phyloP scores from a whole-genome alignment of 1,140 invertebrate species.

The Lepidurus apus region DNA sequence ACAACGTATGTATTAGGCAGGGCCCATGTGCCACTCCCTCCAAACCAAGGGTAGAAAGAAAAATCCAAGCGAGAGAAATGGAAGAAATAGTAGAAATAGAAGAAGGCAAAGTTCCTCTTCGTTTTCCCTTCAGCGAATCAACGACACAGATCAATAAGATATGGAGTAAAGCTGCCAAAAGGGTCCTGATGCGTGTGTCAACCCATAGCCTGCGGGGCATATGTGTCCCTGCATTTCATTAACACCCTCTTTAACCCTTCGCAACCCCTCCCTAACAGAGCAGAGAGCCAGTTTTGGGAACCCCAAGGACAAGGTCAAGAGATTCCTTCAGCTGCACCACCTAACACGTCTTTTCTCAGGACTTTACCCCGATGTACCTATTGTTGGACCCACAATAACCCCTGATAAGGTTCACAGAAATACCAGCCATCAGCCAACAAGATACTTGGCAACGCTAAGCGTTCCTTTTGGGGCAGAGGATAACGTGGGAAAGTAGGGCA shows the following conservation, averaged over 20 bases:
- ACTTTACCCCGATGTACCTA: too few relatives aligned
- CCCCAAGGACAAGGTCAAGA: too few relatives aligned
- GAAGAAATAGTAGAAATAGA: not conserved
- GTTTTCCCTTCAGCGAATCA: not conserved
- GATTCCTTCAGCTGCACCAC: too few relatives aligned
- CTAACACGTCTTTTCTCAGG: too few relatives aligned
- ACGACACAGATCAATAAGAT: slow-evolving; percentile 10
- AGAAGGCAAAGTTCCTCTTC: not conserved
- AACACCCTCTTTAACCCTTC: not conserved
- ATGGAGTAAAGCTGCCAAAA: not conserved
- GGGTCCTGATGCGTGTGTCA: not conserved
- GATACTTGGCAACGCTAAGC: too few relatives aligned
- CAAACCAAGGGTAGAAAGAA: not conserved
- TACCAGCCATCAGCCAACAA: too few relatives aligned
- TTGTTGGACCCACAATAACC: too few relatives aligned
- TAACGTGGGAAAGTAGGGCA: too few relatives aligned
- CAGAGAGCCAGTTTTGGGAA: too few relatives aligned
- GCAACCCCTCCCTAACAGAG: not conserved
- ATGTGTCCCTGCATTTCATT: slow-evolving; percentile 4
- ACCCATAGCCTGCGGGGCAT: not conserved
- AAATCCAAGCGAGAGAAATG: not conserved
- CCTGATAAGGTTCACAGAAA: too few relatives aligned
- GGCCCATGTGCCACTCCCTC: not conserved
- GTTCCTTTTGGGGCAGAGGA: too few relatives aligned
- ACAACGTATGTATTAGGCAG: too few relatives aligned